A percentile compares a stretch with the other conserved stretches of the same genome.
phyloP scores from a whole-genome alignment of 1,140 invertebrate species.

The Macrotrachela quadricornifera region DNA sequence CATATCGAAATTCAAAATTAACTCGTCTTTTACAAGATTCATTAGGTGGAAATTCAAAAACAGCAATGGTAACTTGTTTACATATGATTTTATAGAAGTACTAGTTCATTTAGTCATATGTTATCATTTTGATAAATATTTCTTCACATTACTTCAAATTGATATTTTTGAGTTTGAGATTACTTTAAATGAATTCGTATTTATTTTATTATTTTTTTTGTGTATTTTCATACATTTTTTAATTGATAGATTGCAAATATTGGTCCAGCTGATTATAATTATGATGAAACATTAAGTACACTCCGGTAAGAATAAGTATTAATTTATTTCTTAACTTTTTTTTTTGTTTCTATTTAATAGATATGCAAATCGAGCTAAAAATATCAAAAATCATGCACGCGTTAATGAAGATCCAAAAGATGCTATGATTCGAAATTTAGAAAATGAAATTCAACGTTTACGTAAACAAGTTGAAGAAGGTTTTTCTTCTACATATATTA shows the following conservation, averaged over 20 bases:
- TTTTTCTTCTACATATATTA: slow-evolving; percentile 14
- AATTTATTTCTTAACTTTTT: no score
- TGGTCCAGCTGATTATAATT: slow-evolving; percentile 30
- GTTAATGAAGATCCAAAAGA: slow-evolving; percentile 90
- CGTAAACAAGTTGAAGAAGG: slow-evolving; percentile 23
- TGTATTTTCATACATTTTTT: background rate
- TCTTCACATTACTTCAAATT: no score
- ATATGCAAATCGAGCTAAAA: slow-evolving; percentile 83
- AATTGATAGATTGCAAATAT: slow-evolving; percentile 18
- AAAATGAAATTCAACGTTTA: slow-evolving; percentile 27
- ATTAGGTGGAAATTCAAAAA: slow-evolving; percentile 31
- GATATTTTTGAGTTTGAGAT: no score
- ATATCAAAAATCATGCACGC: slow-evolving; percentile 80
- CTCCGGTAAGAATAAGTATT: slow-evolving; percentile 18
- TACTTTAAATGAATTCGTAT: no score
- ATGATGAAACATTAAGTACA: slow-evolving; percentile 30
- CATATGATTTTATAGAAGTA: no score
- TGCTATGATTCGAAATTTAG: slow-evolving; percentile 27
- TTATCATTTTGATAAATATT: no score
- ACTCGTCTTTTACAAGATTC: slow-evolving; percentile 25
- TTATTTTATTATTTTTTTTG: background rate
- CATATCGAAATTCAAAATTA: slow-evolving; percentile 29
- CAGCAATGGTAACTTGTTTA: slow-evolving; percentile 23
- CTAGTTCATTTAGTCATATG: no score
- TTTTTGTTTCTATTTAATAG: slow-evolving; percentile 18